phyloP scores from a whole-genome alignment of 2,888 invertebrate species.

The Pachliopta kotzebuea region DNA sequence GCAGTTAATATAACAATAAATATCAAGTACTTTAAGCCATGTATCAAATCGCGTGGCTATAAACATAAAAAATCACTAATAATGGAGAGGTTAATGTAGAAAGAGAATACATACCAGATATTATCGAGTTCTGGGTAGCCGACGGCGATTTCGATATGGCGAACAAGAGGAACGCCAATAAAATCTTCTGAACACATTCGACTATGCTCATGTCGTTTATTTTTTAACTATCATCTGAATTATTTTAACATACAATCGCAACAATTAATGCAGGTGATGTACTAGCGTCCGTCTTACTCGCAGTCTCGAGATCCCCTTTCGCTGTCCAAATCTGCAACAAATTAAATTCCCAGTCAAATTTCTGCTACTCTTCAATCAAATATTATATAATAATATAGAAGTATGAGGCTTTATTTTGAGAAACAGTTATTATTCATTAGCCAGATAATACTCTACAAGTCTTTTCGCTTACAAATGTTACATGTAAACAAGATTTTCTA shows the following conservation, averaged over 20 bases:
- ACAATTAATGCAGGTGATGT: slow-evolving; percentile 7
- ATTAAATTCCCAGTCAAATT: slow-evolving; percentile 20
- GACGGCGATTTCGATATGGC: slow-evolving; percentile 60
- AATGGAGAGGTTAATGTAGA: not conserved
- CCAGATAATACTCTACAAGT: not conserved
- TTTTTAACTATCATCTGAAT: slow-evolving; percentile 51
- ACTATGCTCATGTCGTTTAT: slow-evolving; percentile 64
- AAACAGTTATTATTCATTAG: no score
- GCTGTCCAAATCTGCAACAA: slow-evolving; percentile 65
- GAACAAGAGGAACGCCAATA: slow-evolving; percentile 57
- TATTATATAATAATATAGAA: not conserved
- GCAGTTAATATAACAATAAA: no score
- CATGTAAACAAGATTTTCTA: not conserved
- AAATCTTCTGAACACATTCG: slow-evolving; percentile 53
- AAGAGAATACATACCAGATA: slow-evolving; percentile 52
- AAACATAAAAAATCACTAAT: no score
- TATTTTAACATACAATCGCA: slow-evolving; percentile 23
- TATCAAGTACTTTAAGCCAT: no score
- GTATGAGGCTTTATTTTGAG: no score
- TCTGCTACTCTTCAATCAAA: not conserved
- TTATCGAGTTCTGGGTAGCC: slow-evolving; percentile 61
- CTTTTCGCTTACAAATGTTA: not conserved
- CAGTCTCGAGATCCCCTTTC: slow-evolving; percentile 27
- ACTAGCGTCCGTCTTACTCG: slow-evolving; percentile 4
- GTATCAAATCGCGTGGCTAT: no score